These are phyloP conservation scores for Drosophila yakuba DNA, from an alignment of 1,140 invertebrate species.

Conservation along the genomic window DNA sequence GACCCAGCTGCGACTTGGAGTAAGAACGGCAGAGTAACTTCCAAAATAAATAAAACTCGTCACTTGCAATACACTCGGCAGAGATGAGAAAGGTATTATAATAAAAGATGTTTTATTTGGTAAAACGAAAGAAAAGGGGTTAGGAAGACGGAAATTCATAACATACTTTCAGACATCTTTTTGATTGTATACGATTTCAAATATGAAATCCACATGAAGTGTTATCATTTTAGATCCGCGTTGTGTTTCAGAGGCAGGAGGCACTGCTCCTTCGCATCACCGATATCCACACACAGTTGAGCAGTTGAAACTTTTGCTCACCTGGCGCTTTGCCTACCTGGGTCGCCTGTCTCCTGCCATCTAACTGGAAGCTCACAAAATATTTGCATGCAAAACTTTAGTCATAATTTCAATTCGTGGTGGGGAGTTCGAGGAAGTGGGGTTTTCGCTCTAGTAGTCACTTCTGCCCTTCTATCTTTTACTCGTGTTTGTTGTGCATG, in stretches of 20 bases:
- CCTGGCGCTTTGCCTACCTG: constrained; percentile 41
- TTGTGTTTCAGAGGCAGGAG: too few species aligned
- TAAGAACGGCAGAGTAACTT: constrained; percentile 50
- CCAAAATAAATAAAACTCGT: constrained; percentile 69
- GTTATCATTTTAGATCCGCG: too few species aligned
- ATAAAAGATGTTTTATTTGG: too few species aligned
- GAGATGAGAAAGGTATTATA: constrained; percentile 13
- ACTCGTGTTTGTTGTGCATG: constrained; percentile 39
- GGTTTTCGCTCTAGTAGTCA: constrained; percentile 28
- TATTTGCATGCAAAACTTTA: constrained; percentile 81
- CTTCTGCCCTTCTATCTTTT: constrained; percentile 48
- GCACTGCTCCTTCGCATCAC: constrained; percentile 1
- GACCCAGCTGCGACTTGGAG: constrained; percentile 40
- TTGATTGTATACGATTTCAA: too few species aligned
- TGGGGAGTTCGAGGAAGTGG: constrained; percentile 7
- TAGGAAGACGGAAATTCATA: too few species aligned
- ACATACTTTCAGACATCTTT: too few species aligned
- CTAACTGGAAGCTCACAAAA: constrained; percentile 73
- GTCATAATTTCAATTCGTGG: constrained; percentile 71
- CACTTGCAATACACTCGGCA: constrained; percentile 49
- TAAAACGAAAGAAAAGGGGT: neutral
- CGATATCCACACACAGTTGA: neutral
- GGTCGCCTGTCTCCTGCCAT: constrained; percentile 38
- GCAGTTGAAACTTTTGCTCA: constrained; percentile 67
- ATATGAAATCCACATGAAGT: too few species aligned